Conservation (phyloP, 1,140 invertebrate genomes). For the Aculops lycopersici region DNA sequence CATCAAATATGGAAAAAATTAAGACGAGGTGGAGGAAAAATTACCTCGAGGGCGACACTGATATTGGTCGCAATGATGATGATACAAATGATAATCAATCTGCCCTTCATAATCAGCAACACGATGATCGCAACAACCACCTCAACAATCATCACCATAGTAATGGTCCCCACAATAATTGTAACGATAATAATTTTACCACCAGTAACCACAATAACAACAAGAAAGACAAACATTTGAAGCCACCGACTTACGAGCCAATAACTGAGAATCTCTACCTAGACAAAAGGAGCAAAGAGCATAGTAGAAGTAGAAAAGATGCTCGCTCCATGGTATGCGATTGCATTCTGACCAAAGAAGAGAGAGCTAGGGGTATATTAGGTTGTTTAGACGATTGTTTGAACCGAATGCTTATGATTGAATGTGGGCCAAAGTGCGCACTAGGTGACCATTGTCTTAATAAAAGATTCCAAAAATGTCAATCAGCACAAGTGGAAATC, state of each 20-base stretch:
- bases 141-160: neutral
- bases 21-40: too few relatives aligned
- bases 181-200: neutral
- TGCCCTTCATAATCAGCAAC: neutral
- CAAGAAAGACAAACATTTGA: neutral
- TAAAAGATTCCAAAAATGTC: slow-evolving; percentile 55
- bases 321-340: slow-evolving; percentile 76
- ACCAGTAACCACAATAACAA: neutral
- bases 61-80: too few relatives aligned
- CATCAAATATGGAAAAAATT: too few relatives aligned
- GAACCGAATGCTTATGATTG: slow-evolving; percentile 82
- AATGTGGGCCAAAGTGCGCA: slow-evolving; percentile 66
- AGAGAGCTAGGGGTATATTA: slow-evolving; percentile 39
- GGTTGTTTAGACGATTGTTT: slow-evolving; percentile 84
- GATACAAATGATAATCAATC: too few relatives aligned
- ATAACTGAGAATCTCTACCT: slow-evolving; percentile 49
- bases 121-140: neutral
- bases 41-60: too few relatives aligned
- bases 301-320: slow-evolving; percentile 36
- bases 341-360: slow-evolving; percentile 59
- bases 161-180: neutral
- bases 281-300: slow-evolving; percentile 17
- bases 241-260: slow-evolving; percentile 35
- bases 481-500: slow-evolving; percentile 49
- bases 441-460: slow-evolving; percentile 64